Conservation (phyloP, 2,113 vertebrate species). For the Thinocorus orbignyianus region DNA sequence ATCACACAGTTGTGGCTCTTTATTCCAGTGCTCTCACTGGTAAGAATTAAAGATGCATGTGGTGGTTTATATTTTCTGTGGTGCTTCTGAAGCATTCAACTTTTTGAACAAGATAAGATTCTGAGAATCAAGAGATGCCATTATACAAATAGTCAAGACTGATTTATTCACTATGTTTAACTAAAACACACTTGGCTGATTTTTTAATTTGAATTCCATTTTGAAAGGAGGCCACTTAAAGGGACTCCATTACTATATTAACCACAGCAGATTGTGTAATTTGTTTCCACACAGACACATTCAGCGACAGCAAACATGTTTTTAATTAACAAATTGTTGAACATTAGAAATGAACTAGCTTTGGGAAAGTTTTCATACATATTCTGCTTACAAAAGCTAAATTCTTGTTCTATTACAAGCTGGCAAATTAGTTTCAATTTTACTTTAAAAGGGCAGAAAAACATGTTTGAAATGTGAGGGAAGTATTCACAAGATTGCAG, state of each 20-base stretch:
- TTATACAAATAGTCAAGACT: not conserved
- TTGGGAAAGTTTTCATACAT: not conserved
- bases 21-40: not conserved
- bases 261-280: not conserved
- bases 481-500: not conserved
- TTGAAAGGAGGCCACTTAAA: not conserved
- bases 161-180: not conserved
- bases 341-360: conserved; percentile 6
- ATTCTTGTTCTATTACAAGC: not conserved
- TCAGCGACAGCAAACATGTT: not conserved
- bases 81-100: not conserved
- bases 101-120: not conserved
- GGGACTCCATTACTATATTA: not conserved
- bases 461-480: not conserved
- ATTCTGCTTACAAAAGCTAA: conserved; percentile 19
- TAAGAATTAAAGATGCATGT: not conserved
- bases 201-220: not conserved
- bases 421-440: conserved; percentile 17
- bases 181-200: not conserved
- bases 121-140: not conserved
- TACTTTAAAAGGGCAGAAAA: conserved; percentile 15
- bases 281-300: not conserved
- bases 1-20: not conserved
- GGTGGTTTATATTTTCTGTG: not conserved
- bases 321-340: conserved; percentile 13